A percentile compares a stretch with the other conserved stretches of the same genome.
phyloP scores from a whole-genome alignment of 2,113 vertebrate genomes.

The Thunnus maccoyii region DNA sequence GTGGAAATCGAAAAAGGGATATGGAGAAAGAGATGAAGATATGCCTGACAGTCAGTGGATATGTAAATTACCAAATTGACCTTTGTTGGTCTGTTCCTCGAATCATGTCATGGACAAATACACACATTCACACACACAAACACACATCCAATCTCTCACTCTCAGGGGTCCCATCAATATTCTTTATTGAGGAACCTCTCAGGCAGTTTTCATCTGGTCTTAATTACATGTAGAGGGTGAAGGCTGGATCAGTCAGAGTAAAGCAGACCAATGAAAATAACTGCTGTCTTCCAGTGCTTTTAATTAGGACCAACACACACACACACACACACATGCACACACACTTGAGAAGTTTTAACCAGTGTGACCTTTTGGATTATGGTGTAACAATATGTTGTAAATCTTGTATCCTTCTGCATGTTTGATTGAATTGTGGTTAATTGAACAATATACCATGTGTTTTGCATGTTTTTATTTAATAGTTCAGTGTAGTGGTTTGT shows the following conservation, averaged over 20 bases:
- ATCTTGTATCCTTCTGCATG: not conserved
- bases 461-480: not conserved
- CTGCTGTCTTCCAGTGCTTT: constrained; percentile 38
- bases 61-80: constrained; percentile 46
- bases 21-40: constrained; percentile 9
- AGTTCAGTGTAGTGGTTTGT: too few relatives aligned
- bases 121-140: constrained; percentile 16
- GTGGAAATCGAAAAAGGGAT: not conserved
- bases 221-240: constrained; percentile 59
- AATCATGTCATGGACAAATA: constrained; percentile 47
- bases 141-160: constrained; percentile 8
- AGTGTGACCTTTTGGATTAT: constrained; percentile 29
- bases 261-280: constrained; percentile 54
- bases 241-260: constrained; percentile 43
- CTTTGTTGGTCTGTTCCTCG: constrained; percentile 51
- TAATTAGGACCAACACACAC: constrained; percentile 58
- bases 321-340: constrained; percentile 13
- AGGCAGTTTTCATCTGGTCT: constrained; percentile 69
- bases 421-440: not conserved
- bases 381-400: not conserved
- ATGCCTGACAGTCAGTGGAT: constrained; percentile 9
- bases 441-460: not conserved
- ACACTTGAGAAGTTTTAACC: constrained; percentile 7
- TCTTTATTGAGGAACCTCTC: constrained; percentile 58
- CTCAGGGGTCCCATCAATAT: constrained; percentile 63